Conservation (phyloP, 2,888 invertebrate genomes). For the Melanargia galathea region DNA sequence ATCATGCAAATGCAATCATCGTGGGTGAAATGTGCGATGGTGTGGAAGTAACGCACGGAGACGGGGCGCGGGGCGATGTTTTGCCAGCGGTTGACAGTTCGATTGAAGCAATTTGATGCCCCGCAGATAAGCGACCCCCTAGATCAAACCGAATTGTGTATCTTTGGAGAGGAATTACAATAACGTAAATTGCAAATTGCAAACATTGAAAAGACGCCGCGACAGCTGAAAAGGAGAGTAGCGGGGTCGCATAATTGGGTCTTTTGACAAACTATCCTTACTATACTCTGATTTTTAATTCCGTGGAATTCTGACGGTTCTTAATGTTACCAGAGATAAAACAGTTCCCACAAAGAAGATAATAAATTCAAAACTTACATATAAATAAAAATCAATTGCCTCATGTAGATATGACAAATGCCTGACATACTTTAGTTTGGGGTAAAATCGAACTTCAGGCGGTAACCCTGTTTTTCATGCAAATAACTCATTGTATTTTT, state of each 20-base stretch:
- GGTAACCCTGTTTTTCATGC: too few relatives aligned
- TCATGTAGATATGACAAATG: too few relatives aligned
- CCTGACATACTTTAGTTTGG: too few relatives aligned
- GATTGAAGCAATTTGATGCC: constrained; percentile 40
- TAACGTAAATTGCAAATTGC: constrained; percentile 25
- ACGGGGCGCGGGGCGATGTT: constrained; percentile 63
- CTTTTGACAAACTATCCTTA: too few relatives aligned
- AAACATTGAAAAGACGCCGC: constrained; percentile 4
- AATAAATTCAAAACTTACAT: too few relatives aligned
- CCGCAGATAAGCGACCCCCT: constrained; percentile 32
- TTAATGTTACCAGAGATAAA: too few relatives aligned
- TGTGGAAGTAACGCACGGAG: constrained; percentile 61
- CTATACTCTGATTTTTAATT: too few relatives aligned
- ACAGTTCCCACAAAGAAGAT: too few relatives aligned
- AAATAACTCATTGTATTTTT: too few relatives aligned
- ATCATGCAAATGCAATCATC: constrained; percentile 67
- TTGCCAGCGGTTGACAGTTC: constrained; percentile 39
- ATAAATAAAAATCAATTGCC: too few relatives aligned
- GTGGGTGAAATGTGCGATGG: constrained; percentile 61
- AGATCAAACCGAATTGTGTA: constrained; percentile 7
- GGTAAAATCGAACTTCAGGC: too few relatives aligned
- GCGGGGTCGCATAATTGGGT: not conserved
- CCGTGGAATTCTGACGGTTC: too few relatives aligned
- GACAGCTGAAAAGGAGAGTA: not conserved
- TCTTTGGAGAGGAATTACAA: constrained; percentile 10